Evolutionary conservation across 92 coral and sea anemone species (phyloP).

Genomic region (Meandrina meandrites): DNA sequence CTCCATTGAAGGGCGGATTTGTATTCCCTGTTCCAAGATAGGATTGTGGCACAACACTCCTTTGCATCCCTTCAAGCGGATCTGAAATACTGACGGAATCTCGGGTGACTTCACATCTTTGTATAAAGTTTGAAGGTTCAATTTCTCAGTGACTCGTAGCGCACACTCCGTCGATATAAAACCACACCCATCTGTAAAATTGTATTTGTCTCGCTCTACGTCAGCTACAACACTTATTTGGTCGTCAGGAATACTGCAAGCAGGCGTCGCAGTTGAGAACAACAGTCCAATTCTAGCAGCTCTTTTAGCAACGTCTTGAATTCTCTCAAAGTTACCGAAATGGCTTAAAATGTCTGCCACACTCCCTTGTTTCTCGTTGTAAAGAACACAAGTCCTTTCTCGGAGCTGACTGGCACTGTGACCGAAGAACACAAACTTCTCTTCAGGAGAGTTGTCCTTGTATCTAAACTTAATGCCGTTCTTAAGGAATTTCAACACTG

Average conservation of each 20-base stretch:
- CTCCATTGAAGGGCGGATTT: conserved; percentile 91
- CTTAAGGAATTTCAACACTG: conserved; percentile 55
- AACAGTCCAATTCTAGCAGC: conserved; percentile 88
- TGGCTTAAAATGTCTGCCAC: conserved; percentile 61
- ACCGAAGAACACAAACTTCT: conserved; percentile 66
- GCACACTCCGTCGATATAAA: conserved; percentile 68
- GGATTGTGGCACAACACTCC: conserved; percentile 74
- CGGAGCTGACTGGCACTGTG: conserved; percentile 87
- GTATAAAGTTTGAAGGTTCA: conserved; percentile 55
- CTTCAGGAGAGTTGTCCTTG: conserved; percentile 1
- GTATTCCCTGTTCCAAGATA: conserved; percentile 59
- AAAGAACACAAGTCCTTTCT: conserved; percentile 73
- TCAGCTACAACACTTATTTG: conserved; percentile 66
- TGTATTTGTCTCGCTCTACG: conserved; percentile 61
- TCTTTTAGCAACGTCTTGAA: conserved; percentile 80
- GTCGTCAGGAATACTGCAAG: conserved; percentile 49
- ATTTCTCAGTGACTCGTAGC: conserved; percentile 29
- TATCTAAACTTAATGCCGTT: conserved; percentile 55
- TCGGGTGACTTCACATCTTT: conserved; percentile 46
- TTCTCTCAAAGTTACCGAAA: conserved; percentile 73
- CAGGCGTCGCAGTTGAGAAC: conserved; percentile 74
- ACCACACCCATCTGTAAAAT: conserved; percentile 95
- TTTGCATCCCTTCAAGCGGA: conserved; percentile 90
- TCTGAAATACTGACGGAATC: conserved; percentile 85
- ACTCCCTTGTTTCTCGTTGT: conserved; percentile 61